Evolutionary conservation across 2,888 invertebrate genomes (phyloP).

Genomic region (Eristalis arbustorum): DNA sequence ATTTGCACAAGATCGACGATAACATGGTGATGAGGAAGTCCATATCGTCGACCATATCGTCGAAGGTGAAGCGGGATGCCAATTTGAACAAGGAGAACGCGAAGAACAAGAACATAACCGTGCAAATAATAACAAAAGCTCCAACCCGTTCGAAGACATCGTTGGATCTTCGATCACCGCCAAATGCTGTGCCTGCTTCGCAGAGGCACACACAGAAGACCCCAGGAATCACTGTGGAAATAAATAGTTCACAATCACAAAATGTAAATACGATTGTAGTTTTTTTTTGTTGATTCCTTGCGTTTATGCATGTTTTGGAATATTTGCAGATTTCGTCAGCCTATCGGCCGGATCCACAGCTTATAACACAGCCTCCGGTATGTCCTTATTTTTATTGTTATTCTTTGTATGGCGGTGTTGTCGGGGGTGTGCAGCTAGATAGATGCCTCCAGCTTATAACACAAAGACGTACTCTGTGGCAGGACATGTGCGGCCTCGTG

Average conservation of each 20-base stretch:
- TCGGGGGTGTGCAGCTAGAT: too few species aligned
- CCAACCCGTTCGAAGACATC: conserved; percentile 79
- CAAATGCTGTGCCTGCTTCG: conserved; percentile 38
- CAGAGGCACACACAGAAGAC: conserved; percentile 72
- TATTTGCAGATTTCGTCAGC: conserved; percentile 73
- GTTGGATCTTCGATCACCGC: conserved; percentile 77
- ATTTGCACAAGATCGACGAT: conserved; percentile 79
- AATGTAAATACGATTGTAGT: conserved; percentile 63
- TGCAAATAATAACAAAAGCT: conserved; percentile 79
- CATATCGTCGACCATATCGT: conserved; percentile 74
- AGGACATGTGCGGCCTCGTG: too few species aligned
- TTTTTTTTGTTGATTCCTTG: neutral
- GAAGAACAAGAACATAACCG: conserved; percentile 77
- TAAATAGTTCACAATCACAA: conserved; percentile 55
- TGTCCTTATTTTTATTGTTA: neutral
- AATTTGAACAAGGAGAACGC: conserved; percentile 78
- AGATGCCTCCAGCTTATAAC: too few species aligned
- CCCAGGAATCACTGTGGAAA: conserved; percentile 73
- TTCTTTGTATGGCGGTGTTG: too few species aligned
- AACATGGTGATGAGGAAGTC: conserved; percentile 78
- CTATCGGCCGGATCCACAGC: conserved; percentile 76
- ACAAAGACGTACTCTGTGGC: too few species aligned
- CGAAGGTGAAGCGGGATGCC: conserved; percentile 69
- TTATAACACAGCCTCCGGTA: conserved; percentile 67
- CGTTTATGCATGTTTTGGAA: neutral